Evolutionary conservation across 1,140 invertebrate species (phyloP).

Genomic region (Paracyclopina nana): DNA sequence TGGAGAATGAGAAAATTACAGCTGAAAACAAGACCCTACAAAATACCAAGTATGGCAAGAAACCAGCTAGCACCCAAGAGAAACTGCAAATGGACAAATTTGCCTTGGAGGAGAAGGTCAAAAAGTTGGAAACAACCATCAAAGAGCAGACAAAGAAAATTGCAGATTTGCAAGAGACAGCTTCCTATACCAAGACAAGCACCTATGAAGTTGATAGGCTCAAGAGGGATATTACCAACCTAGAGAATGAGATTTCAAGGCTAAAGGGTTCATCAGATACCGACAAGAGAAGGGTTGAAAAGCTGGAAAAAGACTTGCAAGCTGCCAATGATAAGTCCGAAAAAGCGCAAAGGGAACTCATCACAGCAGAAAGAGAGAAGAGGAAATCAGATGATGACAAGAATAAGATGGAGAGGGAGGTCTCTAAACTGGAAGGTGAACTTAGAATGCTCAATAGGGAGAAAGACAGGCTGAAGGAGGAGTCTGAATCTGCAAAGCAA

Average conservation of each 20-base stretch:
- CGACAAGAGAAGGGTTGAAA: slow-evolving; percentile 29
- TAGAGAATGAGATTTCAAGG: slow-evolving; percentile 17
- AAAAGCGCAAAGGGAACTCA: slow-evolving; percentile 9
- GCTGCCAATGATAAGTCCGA: slow-evolving; percentile 31
- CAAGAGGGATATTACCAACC: slow-evolving; percentile 20
- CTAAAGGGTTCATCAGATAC: slow-evolving; percentile 25
- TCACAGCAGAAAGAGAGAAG: slow-evolving; percentile 25
- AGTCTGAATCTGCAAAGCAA: slow-evolving; percentile 16
- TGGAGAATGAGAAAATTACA: slow-evolving; percentile 27
- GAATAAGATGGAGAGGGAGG: not conserved
- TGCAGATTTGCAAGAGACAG: slow-evolving; percentile 20
- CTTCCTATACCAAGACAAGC: too few relatives aligned
- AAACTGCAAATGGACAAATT: slow-evolving; percentile 19
- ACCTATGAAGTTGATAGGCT: too few relatives aligned
- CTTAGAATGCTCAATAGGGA: slow-evolving; percentile 18
- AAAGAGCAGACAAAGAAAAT: slow-evolving; percentile 23
- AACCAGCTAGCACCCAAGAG: slow-evolving; percentile 18
- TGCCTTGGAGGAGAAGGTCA: slow-evolving; percentile 19
- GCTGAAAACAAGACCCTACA: too few relatives aligned
- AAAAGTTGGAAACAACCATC: slow-evolving; percentile 24
- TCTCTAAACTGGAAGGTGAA: slow-evolving; percentile 11
- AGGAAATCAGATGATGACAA: slow-evolving; percentile 17
- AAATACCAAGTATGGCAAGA: slow-evolving; percentile 14
- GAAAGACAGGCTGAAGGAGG: slow-evolving; percentile 18
- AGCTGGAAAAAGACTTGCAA: slow-evolving; percentile 29